phyloP scores from a whole-genome alignment of 2,113 vertebrate genomes.

The Chrysochloris asiatica region DNA sequence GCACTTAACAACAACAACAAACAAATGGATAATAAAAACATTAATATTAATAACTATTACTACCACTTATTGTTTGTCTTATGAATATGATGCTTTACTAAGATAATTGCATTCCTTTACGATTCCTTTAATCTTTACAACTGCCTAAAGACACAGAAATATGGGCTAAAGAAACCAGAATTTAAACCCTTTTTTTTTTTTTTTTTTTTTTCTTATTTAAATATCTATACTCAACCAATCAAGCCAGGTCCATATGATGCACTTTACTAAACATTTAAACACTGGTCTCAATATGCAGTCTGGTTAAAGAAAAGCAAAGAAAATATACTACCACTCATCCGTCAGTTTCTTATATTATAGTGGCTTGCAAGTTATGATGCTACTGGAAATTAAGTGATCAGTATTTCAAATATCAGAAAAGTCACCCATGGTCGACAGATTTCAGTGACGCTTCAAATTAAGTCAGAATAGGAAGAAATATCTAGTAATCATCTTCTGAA shows the following conservation, averaged over 20 bases:
- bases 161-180: neutral
- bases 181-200: neutral
- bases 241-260: neutral
- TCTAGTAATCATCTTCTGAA: neutral
- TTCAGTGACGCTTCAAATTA: neutral
- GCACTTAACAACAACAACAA: too few species aligned
- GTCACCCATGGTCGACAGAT: neutral
- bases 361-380: neutral
- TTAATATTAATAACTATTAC: neutral
- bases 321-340: neutral
- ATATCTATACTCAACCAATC: neutral
- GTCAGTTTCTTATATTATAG: neutral
- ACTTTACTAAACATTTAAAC: neutral
- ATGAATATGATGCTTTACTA: neutral
- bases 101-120: neutral
- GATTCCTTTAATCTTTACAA: neutral
- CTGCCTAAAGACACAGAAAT: neutral
- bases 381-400: neutral
- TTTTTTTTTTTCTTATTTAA: neutral
- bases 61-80: neutral
- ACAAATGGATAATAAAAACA: constrained; percentile 10
- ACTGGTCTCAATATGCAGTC: neutral
- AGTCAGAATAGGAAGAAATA: neutral
- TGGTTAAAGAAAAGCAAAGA: neutral
- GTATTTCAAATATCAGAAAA: neutral